phyloP scores from a whole-genome alignment of 2,113 vertebrate genomes.

The Psettodes erumei region DNA sequence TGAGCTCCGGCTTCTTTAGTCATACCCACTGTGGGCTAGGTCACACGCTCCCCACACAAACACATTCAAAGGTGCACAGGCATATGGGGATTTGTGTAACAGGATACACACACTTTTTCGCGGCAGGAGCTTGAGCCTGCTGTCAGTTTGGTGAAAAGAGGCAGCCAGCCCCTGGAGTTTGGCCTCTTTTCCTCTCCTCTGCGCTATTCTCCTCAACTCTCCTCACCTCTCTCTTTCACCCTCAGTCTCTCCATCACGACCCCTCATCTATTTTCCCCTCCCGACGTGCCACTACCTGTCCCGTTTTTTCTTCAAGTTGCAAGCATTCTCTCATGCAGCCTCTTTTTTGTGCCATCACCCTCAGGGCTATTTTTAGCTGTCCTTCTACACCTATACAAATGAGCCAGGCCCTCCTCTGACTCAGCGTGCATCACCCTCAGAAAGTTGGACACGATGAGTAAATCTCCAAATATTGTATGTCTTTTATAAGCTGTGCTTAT shows the following conservation, averaged over 20 bases:
- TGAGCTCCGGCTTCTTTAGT: slow-evolving; percentile 31
- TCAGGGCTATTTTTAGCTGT: slow-evolving; percentile 73
- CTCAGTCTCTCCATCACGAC: not conserved
- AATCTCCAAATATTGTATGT: slow-evolving; percentile 59
- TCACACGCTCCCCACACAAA: slow-evolving; percentile 30
- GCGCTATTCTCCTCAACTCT: slow-evolving; percentile 37
- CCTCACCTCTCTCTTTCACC: slow-evolving; percentile 27
- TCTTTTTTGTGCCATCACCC: slow-evolving; percentile 50
- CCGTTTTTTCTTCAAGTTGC: slow-evolving; percentile 12
- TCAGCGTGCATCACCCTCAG: slow-evolving; percentile 28
- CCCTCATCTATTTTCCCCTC: slow-evolving; percentile 9
- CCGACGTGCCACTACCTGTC: slow-evolving; percentile 19
- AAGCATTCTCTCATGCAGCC: slow-evolving; percentile 29
- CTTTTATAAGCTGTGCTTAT: slow-evolving; percentile 50
- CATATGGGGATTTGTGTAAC: slow-evolving; percentile 62
- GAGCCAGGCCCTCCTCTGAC: slow-evolving; percentile 59
- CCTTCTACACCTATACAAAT: slow-evolving; percentile 64
- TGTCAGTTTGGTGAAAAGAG: slow-evolving; percentile 67
- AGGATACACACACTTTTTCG: slow-evolving; percentile 57
- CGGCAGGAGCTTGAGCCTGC: slow-evolving; percentile 51
- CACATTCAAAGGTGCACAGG: slow-evolving; percentile 37
- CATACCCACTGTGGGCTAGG: slow-evolving; percentile 41
- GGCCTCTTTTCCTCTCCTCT: slow-evolving; percentile 44
- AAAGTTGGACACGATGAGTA: slow-evolving; percentile 58
- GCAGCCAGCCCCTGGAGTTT: slow-evolving; percentile 53